phyloP scores from a whole-genome alignment of 1,140 invertebrate genomes.

The Nilaparvata lugens region DNA sequence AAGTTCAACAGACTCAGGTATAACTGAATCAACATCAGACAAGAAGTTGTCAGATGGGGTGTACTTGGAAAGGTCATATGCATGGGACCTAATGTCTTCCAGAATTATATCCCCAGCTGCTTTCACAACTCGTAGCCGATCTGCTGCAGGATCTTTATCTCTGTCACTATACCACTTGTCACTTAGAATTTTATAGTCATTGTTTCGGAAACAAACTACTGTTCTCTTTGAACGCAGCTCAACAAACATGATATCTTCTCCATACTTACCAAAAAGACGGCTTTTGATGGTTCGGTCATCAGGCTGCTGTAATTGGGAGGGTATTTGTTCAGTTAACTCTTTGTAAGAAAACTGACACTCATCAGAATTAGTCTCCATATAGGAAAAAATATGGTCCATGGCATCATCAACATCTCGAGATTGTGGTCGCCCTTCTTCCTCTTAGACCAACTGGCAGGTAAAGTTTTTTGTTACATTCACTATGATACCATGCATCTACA shows the following conservation, averaged over 20 bases:
- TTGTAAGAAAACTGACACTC: no score
- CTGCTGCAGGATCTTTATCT: conserved; percentile 14
- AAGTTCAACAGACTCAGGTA: conserved; percentile 8
- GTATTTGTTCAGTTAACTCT: no score
- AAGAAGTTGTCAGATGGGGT: conserved; percentile 23
- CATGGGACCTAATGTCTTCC: conserved; percentile 29
- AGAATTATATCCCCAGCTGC: conserved; percentile 31
- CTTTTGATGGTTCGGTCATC: no score
- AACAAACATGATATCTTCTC: background rate
- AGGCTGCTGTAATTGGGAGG: no score
- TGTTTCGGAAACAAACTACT: background rate
- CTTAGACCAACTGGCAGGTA: no score
- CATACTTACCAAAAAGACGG: background rate
- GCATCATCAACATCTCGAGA: no score
- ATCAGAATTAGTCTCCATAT: no score
- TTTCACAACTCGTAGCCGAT: conserved; percentile 27
- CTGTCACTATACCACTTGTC: background rate
- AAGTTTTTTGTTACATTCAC: no score
- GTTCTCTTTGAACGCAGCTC: background rate
- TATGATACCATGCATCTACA: no score
- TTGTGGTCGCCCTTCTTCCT: no score
- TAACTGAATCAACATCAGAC: conserved; percentile 4
- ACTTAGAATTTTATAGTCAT: background rate
- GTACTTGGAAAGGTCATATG: conserved; percentile 29
- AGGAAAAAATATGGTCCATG: no score